phyloP scores from a whole-genome alignment of 2,797 vertebrate species.

The Eremophila alpestris region DNA sequence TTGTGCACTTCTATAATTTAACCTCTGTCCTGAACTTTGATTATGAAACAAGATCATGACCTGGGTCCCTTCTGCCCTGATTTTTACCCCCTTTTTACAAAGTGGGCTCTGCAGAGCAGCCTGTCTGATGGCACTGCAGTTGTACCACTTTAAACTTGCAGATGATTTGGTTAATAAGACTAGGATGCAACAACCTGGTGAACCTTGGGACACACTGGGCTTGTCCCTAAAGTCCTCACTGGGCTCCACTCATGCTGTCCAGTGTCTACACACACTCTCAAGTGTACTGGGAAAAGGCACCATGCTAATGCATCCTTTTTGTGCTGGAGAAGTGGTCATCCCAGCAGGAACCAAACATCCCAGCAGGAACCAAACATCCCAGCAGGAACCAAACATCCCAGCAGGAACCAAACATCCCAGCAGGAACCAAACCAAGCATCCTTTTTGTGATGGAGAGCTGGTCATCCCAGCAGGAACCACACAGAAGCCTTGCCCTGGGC shows the following conservation, averaged over 20 bases:
- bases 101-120: background rate
- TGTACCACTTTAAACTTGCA: background rate
- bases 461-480: background rate
- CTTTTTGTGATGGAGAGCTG: background rate
- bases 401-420: background rate
- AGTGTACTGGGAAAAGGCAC: background rate
- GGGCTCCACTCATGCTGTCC: background rate
- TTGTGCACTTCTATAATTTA: background rate
- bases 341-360: background rate
- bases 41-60: background rate
- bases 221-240: background rate
- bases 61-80: background rate
- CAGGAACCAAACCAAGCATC: no score
- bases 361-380: no score
- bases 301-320: accelerated
- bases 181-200: background rate
- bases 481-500: background rate
- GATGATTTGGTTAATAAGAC: background rate
- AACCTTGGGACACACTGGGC: background rate
- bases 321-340: background rate
- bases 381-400: background rate
- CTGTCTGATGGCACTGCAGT: background rate
- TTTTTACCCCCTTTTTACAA: background rate
- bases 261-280: background rate
- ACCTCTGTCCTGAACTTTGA: background rate